Percentiles rank a stretch among this genome's conserved stretches.
These are phyloP conservation scores for Camelus bactrianus DNA, from an alignment of 2,113 vertebrate genomes.

Conservation along the genomic window DNA sequence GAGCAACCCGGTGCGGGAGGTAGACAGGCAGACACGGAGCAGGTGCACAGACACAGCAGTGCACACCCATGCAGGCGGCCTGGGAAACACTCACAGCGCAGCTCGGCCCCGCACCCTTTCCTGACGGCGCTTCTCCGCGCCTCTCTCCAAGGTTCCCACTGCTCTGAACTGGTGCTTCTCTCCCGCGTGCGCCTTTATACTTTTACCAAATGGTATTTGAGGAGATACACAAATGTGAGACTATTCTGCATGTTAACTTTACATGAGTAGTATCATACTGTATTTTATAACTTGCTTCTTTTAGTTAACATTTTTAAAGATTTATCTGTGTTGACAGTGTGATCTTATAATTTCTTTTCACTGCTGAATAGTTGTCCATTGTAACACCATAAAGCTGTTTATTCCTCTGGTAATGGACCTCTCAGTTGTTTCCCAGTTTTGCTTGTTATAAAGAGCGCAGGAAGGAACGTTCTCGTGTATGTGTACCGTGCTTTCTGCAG, in stretches of 20 bases:
- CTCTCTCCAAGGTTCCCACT: neutral
- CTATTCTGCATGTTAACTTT: neutral
- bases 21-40: neutral
- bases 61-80: rapidly evolving
- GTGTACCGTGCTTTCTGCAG: neutral
- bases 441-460: too few relatives aligned
- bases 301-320: neutral
- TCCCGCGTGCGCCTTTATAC: neutral
- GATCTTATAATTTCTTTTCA: neutral
- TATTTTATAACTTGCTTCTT: neutral
- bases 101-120: too few relatives aligned
- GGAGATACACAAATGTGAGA: neutral
- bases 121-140: rapidly evolving
- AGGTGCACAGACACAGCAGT: neutral
- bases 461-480: too few relatives aligned
- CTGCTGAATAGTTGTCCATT: neutral
- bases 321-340: neutral
- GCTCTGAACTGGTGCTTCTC: neutral
- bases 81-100: too few relatives aligned
- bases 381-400: too few relatives aligned
- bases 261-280: neutral
- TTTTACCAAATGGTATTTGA: neutral
- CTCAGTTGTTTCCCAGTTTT: neutral
- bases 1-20: rapidly evolving
- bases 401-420: neutral